Base-by-base conservation (phyloP, 2,797 vertebrate species). In the Dallia pectoralis region DNA sequence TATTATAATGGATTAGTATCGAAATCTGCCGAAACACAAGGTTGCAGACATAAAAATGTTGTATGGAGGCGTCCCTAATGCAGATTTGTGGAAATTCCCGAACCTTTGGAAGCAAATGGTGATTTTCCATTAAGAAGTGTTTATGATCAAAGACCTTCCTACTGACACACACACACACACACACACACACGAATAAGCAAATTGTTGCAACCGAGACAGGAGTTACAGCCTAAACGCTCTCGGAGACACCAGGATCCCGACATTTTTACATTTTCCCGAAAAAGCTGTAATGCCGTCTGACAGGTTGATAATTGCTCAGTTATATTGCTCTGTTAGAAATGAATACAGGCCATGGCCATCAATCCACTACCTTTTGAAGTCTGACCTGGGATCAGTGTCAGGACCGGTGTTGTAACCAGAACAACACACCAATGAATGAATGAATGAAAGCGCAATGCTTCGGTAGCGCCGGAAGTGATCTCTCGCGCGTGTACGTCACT, bases 211-310 rank as follows among this genome's bases (percentile, higher is more conserved):
- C 64, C 44, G 59, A 53, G 73, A 44, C 68, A 76, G 59, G 29
- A 74, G 72, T 53, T 33, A 9, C 2, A 32, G 61, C 74, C 36
- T 56, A 76, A 72, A 79, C 72, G 69, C 47, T 82, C 71, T 48
- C 75, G 78, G 69, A 86, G 70, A 85, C 67, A 72, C 67, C 30
- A 65, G 53, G 27, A 32, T 64, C 70, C 77, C 73, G 71, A 73
- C 71, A 14, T 44, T 78, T 77, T 67, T n/a, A 70, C 72, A 72
- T 59, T 59, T 64, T 11, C 78, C n/a, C 74, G 77, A 82, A 65
- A 70, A 82, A 79, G 73, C 49, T 25, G 22, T 81, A 72, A 82
- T 69, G 77, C 75, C 59, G 2, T 73, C 76, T 81, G 85, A 86
- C 81, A 85, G 82, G 77, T 69, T 53, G 77, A 82, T 69, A 80